Conservation (phyloP, 1,140 invertebrate genomes). For the Armadillidium nasatum region DNA sequence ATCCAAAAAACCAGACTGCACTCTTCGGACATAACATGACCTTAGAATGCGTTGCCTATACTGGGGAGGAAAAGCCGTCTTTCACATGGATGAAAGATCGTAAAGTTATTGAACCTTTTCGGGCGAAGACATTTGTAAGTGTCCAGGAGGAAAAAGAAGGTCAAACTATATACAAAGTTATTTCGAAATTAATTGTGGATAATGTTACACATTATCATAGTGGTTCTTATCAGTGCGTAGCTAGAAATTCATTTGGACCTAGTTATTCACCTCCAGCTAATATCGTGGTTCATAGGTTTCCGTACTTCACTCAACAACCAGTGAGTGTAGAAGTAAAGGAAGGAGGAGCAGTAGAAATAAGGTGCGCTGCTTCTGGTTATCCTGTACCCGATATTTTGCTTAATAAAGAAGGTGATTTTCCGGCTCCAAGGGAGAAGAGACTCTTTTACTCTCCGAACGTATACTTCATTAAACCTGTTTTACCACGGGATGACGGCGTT, state of each 20-base stretch:
- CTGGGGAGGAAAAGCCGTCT: slow-evolving; percentile 56
- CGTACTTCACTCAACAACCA: slow-evolving; percentile 78
- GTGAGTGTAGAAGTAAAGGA: slow-evolving; percentile 75
- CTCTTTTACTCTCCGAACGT: slow-evolving; percentile 85
- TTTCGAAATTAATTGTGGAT: slow-evolving; percentile 63
- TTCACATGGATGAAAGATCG: slow-evolving; percentile 41
- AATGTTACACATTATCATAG: slow-evolving; percentile 70
- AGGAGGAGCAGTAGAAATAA: slow-evolving; percentile 77
- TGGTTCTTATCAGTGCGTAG: slow-evolving; percentile 88
- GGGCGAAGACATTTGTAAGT: slow-evolving; percentile 28
- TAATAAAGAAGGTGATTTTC: slow-evolving; percentile 95
- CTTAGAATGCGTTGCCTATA: slow-evolving; percentile 70
- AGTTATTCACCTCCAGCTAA: slow-evolving; percentile 81
- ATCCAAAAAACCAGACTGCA: slow-evolving; percentile 72
- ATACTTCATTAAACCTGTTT: slow-evolving; percentile 86
- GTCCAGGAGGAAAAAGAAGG: slow-evolving; percentile 32
- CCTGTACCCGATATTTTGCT: slow-evolving; percentile 72
- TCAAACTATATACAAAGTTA: slow-evolving; percentile 33
- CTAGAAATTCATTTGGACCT: slow-evolving; percentile 81
- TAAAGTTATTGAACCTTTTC: slow-evolving; percentile 34
- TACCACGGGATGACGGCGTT: slow-evolving; percentile 77
- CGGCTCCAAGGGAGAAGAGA: slow-evolving; percentile 83
- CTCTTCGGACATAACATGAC: slow-evolving; percentile 78
- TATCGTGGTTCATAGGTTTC: slow-evolving; percentile 79
- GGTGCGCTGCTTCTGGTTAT: slow-evolving; percentile 84